These are phyloP conservation scores for Ranitomeya imitator DNA, from an alignment of 2,113 vertebrate species.

Conservation along the genomic window DNA sequence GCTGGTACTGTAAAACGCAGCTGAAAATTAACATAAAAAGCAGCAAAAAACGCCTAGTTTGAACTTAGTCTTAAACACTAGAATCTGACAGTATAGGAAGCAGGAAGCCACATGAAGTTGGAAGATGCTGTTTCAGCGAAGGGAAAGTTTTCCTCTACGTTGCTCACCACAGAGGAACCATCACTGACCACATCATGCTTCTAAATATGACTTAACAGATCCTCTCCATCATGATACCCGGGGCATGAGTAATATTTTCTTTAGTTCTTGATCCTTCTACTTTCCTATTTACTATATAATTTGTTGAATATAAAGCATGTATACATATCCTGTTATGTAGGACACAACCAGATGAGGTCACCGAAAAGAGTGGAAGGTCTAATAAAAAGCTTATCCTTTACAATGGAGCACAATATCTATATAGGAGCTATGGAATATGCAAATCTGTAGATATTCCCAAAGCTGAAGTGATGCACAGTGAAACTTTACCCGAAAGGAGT, in stretches of 20 bases:
- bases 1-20: too few species aligned
- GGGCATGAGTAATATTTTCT: conserved; percentile 45
- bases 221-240: conserved; percentile 34
- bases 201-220: conserved; percentile 41
- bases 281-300: neutral
- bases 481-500: too few species aligned
- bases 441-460: too few species aligned
- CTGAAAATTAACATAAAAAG: too few species aligned
- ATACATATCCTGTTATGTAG: neutral
- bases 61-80: neutral
- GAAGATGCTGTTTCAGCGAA: conserved; percentile 31
- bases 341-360: neutral
- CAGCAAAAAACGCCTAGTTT: too few species aligned
- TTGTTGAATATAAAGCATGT: neutral
- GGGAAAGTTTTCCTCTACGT: neutral
- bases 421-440: neutral
- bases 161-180: conserved; percentile 42
- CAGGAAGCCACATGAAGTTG: conserved; percentile 14
- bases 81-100: neutral
- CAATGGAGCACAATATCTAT: neutral
- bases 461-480: too few species aligned
- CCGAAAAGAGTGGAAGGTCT: too few species aligned
- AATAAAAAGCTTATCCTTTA: too few species aligned
- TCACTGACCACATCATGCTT: conserved; percentile 46
- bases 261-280: conserved; percentile 15